These are phyloP conservation scores for Heliconius melpomene DNA, from an alignment of 1,140 invertebrate species.

Conservation along the genomic window DNA sequence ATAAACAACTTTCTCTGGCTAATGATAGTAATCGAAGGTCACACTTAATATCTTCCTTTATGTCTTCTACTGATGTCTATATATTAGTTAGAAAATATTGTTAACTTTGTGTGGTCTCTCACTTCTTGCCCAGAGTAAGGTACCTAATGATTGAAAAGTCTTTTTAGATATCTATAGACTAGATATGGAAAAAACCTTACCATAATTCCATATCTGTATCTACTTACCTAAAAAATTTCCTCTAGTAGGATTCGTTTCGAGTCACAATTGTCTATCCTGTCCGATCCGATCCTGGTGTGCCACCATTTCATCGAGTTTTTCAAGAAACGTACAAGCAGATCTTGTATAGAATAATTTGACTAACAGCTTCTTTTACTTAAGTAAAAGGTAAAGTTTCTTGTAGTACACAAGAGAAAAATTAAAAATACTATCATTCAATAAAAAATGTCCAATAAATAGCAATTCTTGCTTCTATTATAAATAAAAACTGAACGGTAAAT, in stretches of 20 bases:
- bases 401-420: background rate
- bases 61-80: background rate
- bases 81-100: background rate
- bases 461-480: background rate
- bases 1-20: constrained; percentile 9
- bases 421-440: background rate
- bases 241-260: too few relatives aligned
- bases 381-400: background rate
- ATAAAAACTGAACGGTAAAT: constrained; percentile 6
- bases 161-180: too few relatives aligned
- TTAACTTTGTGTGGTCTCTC: background rate
- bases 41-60: background rate
- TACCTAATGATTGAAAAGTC: too few relatives aligned
- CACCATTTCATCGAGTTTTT: too few relatives aligned
- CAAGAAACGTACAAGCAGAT: too few relatives aligned
- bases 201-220: too few relatives aligned
- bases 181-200: too few relatives aligned
- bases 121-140: too few relatives aligned
- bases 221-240: too few relatives aligned
- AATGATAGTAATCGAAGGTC: constrained; percentile 14
- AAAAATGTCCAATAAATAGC: background rate
- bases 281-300: too few relatives aligned
- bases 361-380: background rate
- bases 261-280: too few relatives aligned
- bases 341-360: too few relatives aligned